Evolutionary conservation across 2,113 vertebrate genomes (phyloP), one percentile per base, ranked within the genome.

Genomic region (Misgurnus mizolepis): DNA sequence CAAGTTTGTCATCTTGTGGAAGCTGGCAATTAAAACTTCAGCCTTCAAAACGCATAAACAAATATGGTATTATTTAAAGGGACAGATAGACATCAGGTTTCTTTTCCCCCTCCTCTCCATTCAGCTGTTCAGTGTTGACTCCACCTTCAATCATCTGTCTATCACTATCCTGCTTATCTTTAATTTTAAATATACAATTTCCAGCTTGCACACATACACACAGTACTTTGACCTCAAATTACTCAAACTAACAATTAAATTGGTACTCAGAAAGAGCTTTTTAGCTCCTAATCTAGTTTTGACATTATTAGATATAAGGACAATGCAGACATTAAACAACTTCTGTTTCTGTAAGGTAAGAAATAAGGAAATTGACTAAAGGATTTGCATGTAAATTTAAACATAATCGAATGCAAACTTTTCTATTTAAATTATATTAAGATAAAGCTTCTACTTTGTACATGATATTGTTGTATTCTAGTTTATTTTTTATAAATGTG

Each of bases 111-210:
- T 17, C 47, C 64, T 45, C 55, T 58, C 56, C 14, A 4, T 58
- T 61, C 22, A 62, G 73, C 68, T 77, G 41, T 61, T 67, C 41
- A 34, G 14, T 41, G 34, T 49, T 69, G 67, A 70, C 80, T 77
- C 67, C 49, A 77, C 74, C 80, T 82, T 82, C 34, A 77, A 68
- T 71, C 67, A 45, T 47, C 80, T 65, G 68, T 50, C 9, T 8
- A 43, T 49, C 17, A 41, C 41, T 80, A 18, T 65, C 6, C n/a
- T 47, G 55, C 14, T 68, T 18, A 65, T 76, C 40, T 53, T 69
- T 11, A 43, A 45, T 45, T 53, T 53, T 45, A n/a, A 18, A 49
- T 8, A 43, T 49, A 71, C 15, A 41, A 41, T 56, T 55, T 39
- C 6, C 27, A 71, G 9, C 40, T 7, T 9, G 45, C 45, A 47